A percentile compares a stretch with the other conserved stretches of the same genome.
These are phyloP conservation scores for Archaeoteleia sp. DNA, from an alignment of 2,888 invertebrate species.

Conservation along the genomic window DNA sequence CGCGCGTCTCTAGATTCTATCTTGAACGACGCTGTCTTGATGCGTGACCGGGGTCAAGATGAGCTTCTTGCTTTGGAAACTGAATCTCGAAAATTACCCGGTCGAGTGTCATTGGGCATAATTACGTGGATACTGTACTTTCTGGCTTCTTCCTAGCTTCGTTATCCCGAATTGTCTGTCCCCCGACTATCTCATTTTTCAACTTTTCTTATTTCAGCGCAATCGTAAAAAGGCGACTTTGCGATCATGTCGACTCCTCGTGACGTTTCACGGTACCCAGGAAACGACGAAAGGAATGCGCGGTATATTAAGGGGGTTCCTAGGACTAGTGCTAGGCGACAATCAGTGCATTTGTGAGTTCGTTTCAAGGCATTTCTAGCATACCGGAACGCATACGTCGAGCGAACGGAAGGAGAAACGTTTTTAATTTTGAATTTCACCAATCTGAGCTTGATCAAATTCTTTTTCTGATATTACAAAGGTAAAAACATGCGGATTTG, in stretches of 20 bases:
- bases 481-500: no score
- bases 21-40: constrained; percentile 57
- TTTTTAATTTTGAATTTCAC: no score
- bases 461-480: no score
- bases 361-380: no score
- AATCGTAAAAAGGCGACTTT: constrained; percentile 16
- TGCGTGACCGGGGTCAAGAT: constrained; percentile 68
- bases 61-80: constrained; percentile 44
- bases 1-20: constrained; percentile 56
- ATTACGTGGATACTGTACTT: constrained; percentile 31
- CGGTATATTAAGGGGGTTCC: constrained; percentile 1
- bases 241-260: constrained; percentile 13
- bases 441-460: no score
- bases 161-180: constrained; percentile 34
- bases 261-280: constrained; percentile 11
- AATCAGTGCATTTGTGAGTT: no score
- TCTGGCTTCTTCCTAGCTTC: constrained; percentile 26
- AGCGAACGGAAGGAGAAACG: no score
- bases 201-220: constrained; percentile 23
- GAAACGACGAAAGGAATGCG: constrained; percentile 15
- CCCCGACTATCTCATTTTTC: constrained; percentile 14
- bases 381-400: no score
- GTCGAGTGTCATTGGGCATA: constrained; percentile 43
- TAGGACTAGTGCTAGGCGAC: no score
- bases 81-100: constrained; percentile 45